Base-by-base conservation (phyloP, 2,113 vertebrate species). In the Lepus americanus region DNA sequence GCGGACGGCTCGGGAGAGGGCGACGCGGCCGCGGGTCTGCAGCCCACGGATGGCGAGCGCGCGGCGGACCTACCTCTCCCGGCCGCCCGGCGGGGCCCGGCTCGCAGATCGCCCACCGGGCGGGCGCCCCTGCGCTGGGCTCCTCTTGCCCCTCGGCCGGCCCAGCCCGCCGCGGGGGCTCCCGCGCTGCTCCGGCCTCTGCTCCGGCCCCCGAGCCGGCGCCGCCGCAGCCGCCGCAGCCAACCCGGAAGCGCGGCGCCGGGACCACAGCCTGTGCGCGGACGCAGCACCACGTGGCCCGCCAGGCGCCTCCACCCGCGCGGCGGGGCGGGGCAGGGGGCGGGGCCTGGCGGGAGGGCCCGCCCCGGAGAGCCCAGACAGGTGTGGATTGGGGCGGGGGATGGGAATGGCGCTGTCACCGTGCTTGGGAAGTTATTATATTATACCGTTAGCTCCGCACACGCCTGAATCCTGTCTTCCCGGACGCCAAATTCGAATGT, bases 191-290 rank as follows among this genome's bases (percentile, higher is more conserved):
- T 8, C 49, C 0, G 14, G 14, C 9, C 31, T 6, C 76, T 0
- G 20, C 9, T 19, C 1, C 49, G 1, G 39, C 44, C 16, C 72
- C 44, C 44, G 44, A 8, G 6, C 29, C 36, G 67, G 33, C 14
- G 64, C 78, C 7, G 8, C 59, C 1, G 14, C 76, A 7, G 14
- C 72, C 0, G 55, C 14, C 0, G 33, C 91, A 1, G 59, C 83
- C 76, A 94, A 97, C 86, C 95, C 97, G 96, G 97, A 97, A 97
- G 93, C 87, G 49, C 80, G 77, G 72, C 93, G 19, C 69, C 4
- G 9, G 6, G 51, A 79, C 51, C 13, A 3, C 13, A 3, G 39
- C 61, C 36, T 3, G 90, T 63, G 94, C 61, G n/a, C 55, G 0
- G 74, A 67, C 90, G 82, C 39, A 27, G 2, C 67, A 73, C 59